Base-by-base conservation (phyloP, 2,888 invertebrate genomes). In the Ptilodon capucinus region DNA sequence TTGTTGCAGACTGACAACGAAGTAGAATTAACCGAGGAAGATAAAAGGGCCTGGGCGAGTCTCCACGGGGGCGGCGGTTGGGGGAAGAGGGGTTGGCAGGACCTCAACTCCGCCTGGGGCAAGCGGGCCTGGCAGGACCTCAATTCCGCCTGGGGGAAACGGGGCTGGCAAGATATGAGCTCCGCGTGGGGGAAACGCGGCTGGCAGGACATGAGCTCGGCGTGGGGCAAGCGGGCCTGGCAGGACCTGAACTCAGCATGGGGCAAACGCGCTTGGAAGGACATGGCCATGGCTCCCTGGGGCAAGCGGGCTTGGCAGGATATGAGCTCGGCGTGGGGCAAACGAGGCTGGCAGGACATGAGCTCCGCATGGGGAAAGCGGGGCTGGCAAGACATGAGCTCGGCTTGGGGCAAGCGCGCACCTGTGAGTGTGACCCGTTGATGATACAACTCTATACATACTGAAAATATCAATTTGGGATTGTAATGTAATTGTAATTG, bases 201-300 rank as follows among this genome's bases (percentile, higher is more conserved):
- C 18, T 93, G 93, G 93, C 89, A 92, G 62, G 91, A 91, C 56
- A 71, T 92, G 47, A 86, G 45, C 50, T 57, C 57, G 1, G 88
- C 92, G 4, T 93, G 93, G 93, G 93, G 93, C 44, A 94, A 94
- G 68, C 83, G 93, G 17, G 92, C 86, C 17, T 93, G 93, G 93
- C 89, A 92, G 58, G 91, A 91, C 66, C 74, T 92, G 71, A 86
- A 79, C 64, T 76, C 80, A 1, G 64, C 64, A 3, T 92, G 92
- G 92, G 93, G 94, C 51, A 94, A 94, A 64, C 81, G 93, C 1
- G 92, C 86, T 2, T 94, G 93, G 94, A 86, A 86, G 51, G 93
- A 92, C 65, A 67, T 94, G 47, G 91, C 91, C 67, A 75, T 84
- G 0, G 70, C 91, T 14, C 82, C 90, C 5, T 93, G 92, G 93